A percentile compares a stretch with the other conserved stretches of the same genome.
phyloP scores from a whole-genome alignment of 2,888 invertebrate genomes.

The Apeira syringaria region DNA sequence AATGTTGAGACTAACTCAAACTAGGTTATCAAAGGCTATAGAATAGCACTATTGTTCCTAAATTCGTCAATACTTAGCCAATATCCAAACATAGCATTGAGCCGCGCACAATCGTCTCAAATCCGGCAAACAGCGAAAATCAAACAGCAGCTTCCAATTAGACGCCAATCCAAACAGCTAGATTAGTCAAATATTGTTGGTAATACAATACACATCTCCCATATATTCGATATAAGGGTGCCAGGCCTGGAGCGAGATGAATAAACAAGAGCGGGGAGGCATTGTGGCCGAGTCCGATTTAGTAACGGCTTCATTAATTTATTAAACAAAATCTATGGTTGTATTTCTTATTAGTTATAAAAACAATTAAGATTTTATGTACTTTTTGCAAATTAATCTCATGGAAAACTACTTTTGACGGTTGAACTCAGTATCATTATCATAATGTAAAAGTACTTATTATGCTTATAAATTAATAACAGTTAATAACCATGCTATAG shows the following conservation, averaged over 20 bases:
- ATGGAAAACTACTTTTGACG: too few relatives aligned
- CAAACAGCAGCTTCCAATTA: conserved; percentile 58
- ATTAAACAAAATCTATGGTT: conserved; percentile 2
- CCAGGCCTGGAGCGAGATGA: conserved; percentile 35
- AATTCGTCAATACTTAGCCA: conserved; percentile 23
- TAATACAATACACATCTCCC: conserved; percentile 67
- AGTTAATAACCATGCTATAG: too few relatives aligned
- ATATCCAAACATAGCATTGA: conserved; percentile 25
- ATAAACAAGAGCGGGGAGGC: conserved; percentile 28
- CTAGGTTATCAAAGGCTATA: background rate
- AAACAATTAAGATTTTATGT: too few relatives aligned
- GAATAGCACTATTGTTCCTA: conserved; percentile 10
- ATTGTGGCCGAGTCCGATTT: conserved; percentile 16
- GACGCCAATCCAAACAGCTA: conserved; percentile 59
- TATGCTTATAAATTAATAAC: too few relatives aligned
- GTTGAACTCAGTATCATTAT: too few relatives aligned
- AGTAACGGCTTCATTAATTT: conserved; percentile 14
- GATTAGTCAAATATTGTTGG: conserved; percentile 74
- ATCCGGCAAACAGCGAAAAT: conserved; percentile 29
- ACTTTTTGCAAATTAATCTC: too few relatives aligned
- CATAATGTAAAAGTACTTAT: too few relatives aligned
- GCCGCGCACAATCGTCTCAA: conserved; percentile 30
- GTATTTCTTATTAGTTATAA: too few relatives aligned
- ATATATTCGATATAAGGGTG: conserved; percentile 65
- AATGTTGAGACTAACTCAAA: too few relatives aligned